Percentiles rank a stretch among this genome's conserved stretches.
Evolutionary conservation across 2,888 invertebrate species (phyloP).

Genomic region (Watsonalla cultraria): DNA sequence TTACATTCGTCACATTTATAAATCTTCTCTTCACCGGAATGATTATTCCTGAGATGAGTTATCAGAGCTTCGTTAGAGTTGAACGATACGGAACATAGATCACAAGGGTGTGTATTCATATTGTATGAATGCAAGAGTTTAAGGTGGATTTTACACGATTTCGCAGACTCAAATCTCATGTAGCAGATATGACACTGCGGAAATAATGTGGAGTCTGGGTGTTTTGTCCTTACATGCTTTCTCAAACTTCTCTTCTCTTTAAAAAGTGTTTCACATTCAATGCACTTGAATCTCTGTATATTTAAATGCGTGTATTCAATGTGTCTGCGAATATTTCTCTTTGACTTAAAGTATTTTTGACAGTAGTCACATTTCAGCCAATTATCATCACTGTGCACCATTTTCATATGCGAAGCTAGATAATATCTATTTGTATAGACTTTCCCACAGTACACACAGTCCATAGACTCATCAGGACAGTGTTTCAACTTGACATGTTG

Average conservation of each 20-base stretch:
- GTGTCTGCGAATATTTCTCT: constrained; percentile 56
- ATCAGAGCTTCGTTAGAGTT: constrained; percentile 44
- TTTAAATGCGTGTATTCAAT: constrained; percentile 63
- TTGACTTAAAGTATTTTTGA: constrained; percentile 59
- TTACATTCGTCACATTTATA: constrained; percentile 64
- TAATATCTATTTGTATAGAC: constrained; percentile 61
- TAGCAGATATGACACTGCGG: constrained; percentile 63
- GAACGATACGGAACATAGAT: constrained; percentile 56
- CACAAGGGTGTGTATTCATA: constrained; percentile 58
- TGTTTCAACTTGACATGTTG: constrained; percentile 63
- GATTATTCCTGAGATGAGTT: constrained; percentile 51
- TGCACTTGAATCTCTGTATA: constrained; percentile 57
- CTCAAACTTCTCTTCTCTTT: constrained; percentile 62
- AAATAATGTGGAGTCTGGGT: constrained; percentile 50
- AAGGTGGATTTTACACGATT: constrained; percentile 62
- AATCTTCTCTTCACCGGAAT: constrained; percentile 54
- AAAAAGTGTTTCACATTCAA: constrained; percentile 60
- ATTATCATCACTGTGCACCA: constrained; percentile 46
- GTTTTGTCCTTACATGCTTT: constrained; percentile 59
- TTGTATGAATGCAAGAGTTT: constrained; percentile 59
- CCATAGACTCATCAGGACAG: constrained; percentile 42
- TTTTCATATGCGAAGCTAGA: constrained; percentile 57
- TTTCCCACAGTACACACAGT: constrained; percentile 52
- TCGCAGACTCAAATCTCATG: constrained; percentile 62
- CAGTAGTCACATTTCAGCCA: constrained; percentile 63